These are phyloP conservation scores for Drosophila parabipectinata DNA, from an alignment of 1,140 invertebrate genomes.

Conservation along the genomic window DNA sequence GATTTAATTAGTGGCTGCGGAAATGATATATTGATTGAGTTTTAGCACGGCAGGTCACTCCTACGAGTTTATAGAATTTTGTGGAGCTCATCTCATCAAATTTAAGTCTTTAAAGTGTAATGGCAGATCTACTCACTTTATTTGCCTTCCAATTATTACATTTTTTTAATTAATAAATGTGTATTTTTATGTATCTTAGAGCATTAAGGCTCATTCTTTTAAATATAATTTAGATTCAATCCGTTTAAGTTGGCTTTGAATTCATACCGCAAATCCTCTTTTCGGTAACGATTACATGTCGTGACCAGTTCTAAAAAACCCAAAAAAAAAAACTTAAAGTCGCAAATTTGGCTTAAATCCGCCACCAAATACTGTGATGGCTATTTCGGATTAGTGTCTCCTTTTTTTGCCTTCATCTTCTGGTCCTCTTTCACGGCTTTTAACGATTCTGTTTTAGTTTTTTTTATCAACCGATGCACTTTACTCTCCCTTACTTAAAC, in stretches of 20 bases:
- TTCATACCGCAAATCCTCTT: slow-evolving; percentile 32
- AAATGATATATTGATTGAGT: slow-evolving; percentile 67
- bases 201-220: neutral
- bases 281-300: slow-evolving; percentile 41
- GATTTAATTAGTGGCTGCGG: slow-evolving; percentile 59
- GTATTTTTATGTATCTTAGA: neutral
- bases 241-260: slow-evolving; percentile 43
- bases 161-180: neutral
- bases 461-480: slow-evolving; percentile 48
- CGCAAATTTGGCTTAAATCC: slow-evolving; percentile 40
- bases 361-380: slow-evolving; percentile 32
- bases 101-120: neutral
- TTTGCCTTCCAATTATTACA: neutral
- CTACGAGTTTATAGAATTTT: neutral
- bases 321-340: slow-evolving; percentile 34
- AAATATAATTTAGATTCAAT: slow-evolving; percentile 59
- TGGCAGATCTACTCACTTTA: too few relatives aligned
- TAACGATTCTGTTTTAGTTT: slow-evolving; percentile 36
- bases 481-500: slow-evolving; percentile 45
- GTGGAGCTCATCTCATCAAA: neutral
- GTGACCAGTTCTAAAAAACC: slow-evolving; percentile 7
- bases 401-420: slow-evolving; percentile 3
- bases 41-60: neutral
- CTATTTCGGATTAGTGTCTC: slow-evolving; percentile 24
- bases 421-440: slow-evolving; percentile 7